A percentile compares a stretch with the other conserved stretches of the same genome.
Evolutionary conservation across 1,140 invertebrate genomes (phyloP).

Genomic region (Eriocheir sinensis): DNA sequence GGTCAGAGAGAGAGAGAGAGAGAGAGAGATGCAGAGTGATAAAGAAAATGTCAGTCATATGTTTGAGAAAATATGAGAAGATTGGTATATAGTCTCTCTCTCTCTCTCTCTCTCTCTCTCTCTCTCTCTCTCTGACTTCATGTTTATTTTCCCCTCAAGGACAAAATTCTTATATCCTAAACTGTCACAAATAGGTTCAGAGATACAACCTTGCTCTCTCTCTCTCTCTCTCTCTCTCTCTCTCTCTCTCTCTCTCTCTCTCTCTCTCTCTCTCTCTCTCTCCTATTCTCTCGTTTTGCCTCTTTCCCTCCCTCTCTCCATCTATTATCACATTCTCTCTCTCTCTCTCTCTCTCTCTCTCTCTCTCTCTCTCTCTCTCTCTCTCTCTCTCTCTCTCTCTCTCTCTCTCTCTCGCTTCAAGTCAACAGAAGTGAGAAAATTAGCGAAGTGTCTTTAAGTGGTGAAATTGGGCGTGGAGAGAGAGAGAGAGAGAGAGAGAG

Average conservation of each 20-base stretch:
- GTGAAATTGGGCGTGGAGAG: slow-evolving; percentile 1
- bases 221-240: neutral
- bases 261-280: neutral
- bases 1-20: too few species aligned
- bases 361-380: neutral
- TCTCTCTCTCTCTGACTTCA: too few species aligned
- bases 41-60: too few species aligned
- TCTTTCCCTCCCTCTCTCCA: neutral
- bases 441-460: neutral
- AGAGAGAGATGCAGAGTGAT: too few species aligned
- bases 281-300: neutral
- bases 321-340: neutral
- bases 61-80: too few species aligned
- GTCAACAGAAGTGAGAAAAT: neutral
- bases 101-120: too few species aligned
- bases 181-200: too few species aligned
- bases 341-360: neutral
- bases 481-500: slow-evolving; percentile 13
- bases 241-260: slow-evolving; percentile 14
- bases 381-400: neutral
- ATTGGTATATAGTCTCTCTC: too few species aligned
- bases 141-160: too few species aligned
- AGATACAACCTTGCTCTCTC: too few species aligned
- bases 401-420: neutral
- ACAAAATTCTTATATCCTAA: too few species aligned